Percentiles rank a stretch among this genome's conserved stretches.
These are phyloP conservation scores for Pycnomerus fuliginosus DNA, from an alignment of 2,888 invertebrate genomes.

Conservation along the genomic window DNA sequence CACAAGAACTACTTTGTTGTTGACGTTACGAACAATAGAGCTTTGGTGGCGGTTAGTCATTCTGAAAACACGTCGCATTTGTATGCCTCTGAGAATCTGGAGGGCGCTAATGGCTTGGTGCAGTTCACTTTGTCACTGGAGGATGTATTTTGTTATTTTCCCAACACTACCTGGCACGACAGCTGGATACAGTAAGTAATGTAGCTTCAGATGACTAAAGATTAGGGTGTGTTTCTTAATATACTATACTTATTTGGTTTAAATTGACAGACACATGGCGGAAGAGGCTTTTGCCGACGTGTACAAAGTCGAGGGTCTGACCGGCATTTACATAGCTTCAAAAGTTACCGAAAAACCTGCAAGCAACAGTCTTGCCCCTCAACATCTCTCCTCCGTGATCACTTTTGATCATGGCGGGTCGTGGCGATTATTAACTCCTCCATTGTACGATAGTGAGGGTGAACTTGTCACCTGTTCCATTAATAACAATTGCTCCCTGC, in stretches of 20 bases:
- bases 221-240: too few species aligned
- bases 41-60: slow-evolving; percentile 82
- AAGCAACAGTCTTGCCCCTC: slow-evolving; percentile 64
- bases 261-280: slow-evolving; percentile 66
- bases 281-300: slow-evolving; percentile 85
- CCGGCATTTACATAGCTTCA: slow-evolving; percentile 88
- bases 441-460: slow-evolving; percentile 68
- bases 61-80: slow-evolving; percentile 71
- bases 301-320: slow-evolving; percentile 82
- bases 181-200: slow-evolving; percentile 77
- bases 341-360: slow-evolving; percentile 62
- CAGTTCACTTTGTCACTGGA: slow-evolving; percentile 78
- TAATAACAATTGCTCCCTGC: slow-evolving; percentile 75
- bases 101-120: slow-evolving; percentile 58
- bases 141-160: slow-evolving; percentile 80
- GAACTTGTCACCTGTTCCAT: slow-evolving; percentile 65
- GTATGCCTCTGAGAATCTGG: slow-evolving; percentile 73
- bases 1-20: slow-evolving; percentile 74
- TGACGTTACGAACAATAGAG: slow-evolving; percentile 77
- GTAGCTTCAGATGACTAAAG: too few species aligned
- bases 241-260: too few species aligned
- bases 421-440: slow-evolving; percentile 76
- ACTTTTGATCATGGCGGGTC: slow-evolving; percentile 85
- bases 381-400: slow-evolving; percentile 76
- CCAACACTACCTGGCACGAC: slow-evolving; percentile 76